Base-by-base conservation (phyloP, 2,113 vertebrate species). In the Excalfactoria chinensis region DNA sequence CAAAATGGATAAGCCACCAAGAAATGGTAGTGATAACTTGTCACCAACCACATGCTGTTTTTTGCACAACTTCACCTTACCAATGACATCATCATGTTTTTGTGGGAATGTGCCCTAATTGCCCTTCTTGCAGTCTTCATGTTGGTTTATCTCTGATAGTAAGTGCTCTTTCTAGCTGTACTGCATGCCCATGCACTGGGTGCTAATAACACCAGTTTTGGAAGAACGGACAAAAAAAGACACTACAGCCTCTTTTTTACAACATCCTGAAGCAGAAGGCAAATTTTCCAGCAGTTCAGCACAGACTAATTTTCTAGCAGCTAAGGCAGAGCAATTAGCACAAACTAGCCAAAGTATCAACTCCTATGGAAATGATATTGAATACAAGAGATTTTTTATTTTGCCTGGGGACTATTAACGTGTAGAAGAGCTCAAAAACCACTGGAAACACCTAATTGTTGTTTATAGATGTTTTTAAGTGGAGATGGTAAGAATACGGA, bases 391-490 rank as follows among this genome's bases (percentile, higher is more conserved):
- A 37, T 78, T 83, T 93, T 91, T 66, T 18, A 69, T 75, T 83
- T 85, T 76, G n/a, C 8, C 26, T 77, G 6, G 6, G 44, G 51
- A 69, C 30, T 77, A 44, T 56, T 83, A 92, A 25, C 56, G 41
- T 51, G 74, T 15, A 69, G 72, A 94, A 77, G 68, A 81, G 85
- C 76, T 89, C 48, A 37, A 89, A 76, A 90, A 34, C 0, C 28
- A n/a, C 18, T 83, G 74, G 46, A 86, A 74, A 89, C 43, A 83
- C 30, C 74, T 91, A 84, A 93, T 84, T 86, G 73, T 92, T 94
- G 51, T 93, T 95, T 93, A 90, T 84, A 75, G 88, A 72, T 0
- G 1, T 26, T 84, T 88, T 71, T 20, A 94, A 93, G 93, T 74
- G 53, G 82, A 76, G 22, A 63, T 26, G 28, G 63, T 89, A 55